These are phyloP conservation scores for Polyploca ridens DNA, from an alignment of 2,888 invertebrate genomes.

Conservation along the genomic window DNA sequence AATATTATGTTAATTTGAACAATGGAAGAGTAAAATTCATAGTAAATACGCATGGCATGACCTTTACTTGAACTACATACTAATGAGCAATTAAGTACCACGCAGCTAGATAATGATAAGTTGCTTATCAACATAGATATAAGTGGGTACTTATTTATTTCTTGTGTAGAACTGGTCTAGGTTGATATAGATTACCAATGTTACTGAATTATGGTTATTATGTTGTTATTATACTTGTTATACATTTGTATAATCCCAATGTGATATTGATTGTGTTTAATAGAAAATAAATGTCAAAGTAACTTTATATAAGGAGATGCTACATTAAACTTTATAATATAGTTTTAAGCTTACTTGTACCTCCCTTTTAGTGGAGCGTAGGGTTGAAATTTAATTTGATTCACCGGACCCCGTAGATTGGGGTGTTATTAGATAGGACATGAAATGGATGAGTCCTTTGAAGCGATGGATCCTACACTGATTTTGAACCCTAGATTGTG, in stretches of 20 bases:
- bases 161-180: too few relatives aligned
- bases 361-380: background rate
- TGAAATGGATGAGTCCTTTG: background rate
- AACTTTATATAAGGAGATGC: background rate
- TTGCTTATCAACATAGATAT: background rate
- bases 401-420: background rate
- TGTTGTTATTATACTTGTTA: too few relatives aligned
- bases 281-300: too few relatives aligned
- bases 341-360: background rate
- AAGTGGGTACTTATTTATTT: background rate
- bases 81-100: background rate
- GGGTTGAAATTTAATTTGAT: background rate
- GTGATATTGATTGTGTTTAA: too few relatives aligned
- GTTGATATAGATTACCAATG: too few relatives aligned
- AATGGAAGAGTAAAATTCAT: too few relatives aligned
- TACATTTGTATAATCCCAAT: too few relatives aligned
- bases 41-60: background rate
- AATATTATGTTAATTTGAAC: too few relatives aligned
- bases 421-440: background rate
- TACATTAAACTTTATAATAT: background rate
- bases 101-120: background rate
- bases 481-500: background rate
- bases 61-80: slow-evolving; percentile 1
- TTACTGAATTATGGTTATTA: too few relatives aligned
- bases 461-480: background rate